Conservation (phyloP, 2,113 vertebrate genomes). For the Dendrocopos noguchii region DNA sequence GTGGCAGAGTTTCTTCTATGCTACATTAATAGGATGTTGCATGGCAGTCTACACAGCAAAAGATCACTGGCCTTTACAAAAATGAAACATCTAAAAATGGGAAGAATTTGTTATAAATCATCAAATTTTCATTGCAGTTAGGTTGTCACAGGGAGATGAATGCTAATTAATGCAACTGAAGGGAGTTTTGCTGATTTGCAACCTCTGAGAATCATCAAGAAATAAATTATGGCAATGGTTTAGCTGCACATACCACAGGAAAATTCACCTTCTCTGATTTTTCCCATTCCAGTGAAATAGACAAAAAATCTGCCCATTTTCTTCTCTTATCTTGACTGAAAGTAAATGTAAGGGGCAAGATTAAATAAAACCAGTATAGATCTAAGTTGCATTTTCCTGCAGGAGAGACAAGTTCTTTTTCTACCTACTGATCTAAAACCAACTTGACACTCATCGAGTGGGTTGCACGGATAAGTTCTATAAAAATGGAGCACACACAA, state of each 20-base stretch:
- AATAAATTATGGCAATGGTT: background rate
- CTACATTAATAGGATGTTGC: background rate
- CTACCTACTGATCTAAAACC: background rate
- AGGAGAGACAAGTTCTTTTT: background rate
- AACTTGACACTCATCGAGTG: background rate
- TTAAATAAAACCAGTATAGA: background rate
- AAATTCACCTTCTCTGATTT: background rate
- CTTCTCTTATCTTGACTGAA: background rate
- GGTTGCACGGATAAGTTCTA: accelerated
- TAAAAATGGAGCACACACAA: background rate
- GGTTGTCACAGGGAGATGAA: background rate
- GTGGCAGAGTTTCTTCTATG: background rate
- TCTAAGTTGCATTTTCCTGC: background rate
- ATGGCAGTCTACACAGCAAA: background rate
- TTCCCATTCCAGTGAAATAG: background rate
- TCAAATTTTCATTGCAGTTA: background rate
- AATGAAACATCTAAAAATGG: background rate
- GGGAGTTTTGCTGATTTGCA: background rate
- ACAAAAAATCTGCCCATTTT: background rate
- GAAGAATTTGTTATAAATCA: background rate
- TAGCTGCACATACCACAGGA: background rate
- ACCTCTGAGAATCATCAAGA: background rate
- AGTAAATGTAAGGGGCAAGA: background rate
- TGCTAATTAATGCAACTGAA: background rate
- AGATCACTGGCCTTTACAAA: background rate